Evolutionary conservation across 2,797 vertebrate genomes (phyloP), one percentile per base, ranked within the genome.

Genomic region (Pseudocheirus occidentalis): DNA sequence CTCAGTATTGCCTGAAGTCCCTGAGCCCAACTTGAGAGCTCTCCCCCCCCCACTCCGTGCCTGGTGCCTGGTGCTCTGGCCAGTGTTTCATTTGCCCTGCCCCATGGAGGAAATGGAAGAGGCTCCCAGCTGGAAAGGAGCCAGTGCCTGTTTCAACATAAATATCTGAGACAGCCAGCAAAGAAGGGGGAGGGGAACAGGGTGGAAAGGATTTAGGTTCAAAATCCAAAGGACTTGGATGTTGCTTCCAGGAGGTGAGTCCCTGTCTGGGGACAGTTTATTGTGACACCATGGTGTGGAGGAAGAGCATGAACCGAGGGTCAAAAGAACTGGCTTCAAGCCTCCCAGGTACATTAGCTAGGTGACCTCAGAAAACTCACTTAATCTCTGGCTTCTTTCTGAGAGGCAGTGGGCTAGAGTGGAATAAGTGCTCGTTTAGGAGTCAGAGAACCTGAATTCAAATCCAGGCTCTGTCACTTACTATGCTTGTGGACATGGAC

Each of bases 111-210:
- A 87, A 87, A 87, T 87, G 40, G 73, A 87, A 87, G 73, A 87
- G 50, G 73, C 73, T 87, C 73, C 73, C 73, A 87, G 59, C 90
- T 96, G 96, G 95, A 91, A 94, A 73, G 55, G n/a, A 95, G 92
- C 94, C 96, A 94, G 46, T 34, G 59, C 4, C 55, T 40, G 58
- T 94, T 94, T 96, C 55, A 92, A 92, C 92, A 91, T 66, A 92
- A 95, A 93, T 87, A 28, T 50, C 9, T 12, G 73, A 87, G 73
- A 87, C 73, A 50, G 73, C 73, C 73, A 87, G 73, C 73, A 87
- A 87, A 87, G 73, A 87, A 50, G 73, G 73, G 73, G 73, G 73
- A 87, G 40, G 73, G 73, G 73, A 87, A 87, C 24, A 50, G 73
- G 21, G 73, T 50, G 40, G 73, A 50, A 87, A 87, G 73, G 73